These are phyloP conservation scores for Xyliphius kryptos DNA, from an alignment of 2,113 vertebrate species.

Conservation along the genomic window DNA sequence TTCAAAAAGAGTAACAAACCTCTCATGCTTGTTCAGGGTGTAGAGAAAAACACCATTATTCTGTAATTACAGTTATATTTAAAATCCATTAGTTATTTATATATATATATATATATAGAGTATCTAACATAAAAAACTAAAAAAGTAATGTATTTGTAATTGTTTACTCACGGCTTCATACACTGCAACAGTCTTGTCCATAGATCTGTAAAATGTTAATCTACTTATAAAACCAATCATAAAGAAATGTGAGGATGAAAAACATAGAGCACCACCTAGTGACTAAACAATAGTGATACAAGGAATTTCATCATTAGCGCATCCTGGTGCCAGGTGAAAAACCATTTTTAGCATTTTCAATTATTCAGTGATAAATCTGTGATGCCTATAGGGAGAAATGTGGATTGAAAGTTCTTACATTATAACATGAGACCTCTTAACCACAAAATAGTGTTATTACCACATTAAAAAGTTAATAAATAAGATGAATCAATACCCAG, in stretches of 20 bases:
- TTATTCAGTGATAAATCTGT: no score
- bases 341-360: no score
- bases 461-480: no score
- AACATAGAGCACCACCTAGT: slow-evolving; percentile 28
- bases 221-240: background rate
- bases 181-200: slow-evolving; percentile 87
- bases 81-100: background rate
- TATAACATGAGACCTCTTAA: no score
- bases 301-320: no score
- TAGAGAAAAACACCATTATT: slow-evolving; percentile 72
- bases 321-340: no score
- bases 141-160: background rate
- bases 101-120: no score
- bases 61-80: slow-evolving; percentile 54
- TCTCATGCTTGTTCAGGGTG: slow-evolving; percentile 79
- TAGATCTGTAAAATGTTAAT: slow-evolving; percentile 70
- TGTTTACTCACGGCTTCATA: slow-evolving; percentile 80
- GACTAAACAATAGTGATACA: background rate
- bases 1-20: slow-evolving; percentile 57
- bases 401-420: no score
- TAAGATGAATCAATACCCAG: no score
- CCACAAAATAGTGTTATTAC: no score
- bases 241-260: background rate
- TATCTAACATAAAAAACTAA: background rate
- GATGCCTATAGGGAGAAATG: no score